Conservation (phyloP, 2,888 invertebrate species). For the Elegia similella region DNA sequence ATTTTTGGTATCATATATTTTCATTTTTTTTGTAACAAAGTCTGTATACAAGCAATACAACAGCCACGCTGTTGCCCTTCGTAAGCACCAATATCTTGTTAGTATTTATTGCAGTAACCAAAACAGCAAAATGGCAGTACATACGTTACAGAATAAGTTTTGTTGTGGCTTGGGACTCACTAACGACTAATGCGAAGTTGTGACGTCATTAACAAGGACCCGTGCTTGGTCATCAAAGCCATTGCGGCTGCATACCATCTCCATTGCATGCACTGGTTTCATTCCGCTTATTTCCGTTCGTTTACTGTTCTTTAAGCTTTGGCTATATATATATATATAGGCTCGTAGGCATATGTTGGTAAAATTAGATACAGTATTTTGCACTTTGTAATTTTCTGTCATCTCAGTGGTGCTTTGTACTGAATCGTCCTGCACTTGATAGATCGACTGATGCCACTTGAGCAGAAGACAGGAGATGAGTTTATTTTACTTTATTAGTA, state of each 20-base stretch:
- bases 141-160: constrained; percentile 56
- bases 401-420: too few species aligned
- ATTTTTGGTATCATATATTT: too few species aligned
- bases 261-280: constrained; percentile 43
- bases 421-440: too few species aligned
- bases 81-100: neutral
- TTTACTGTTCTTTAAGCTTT: constrained; percentile 8
- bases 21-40: too few species aligned
- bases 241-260: constrained; percentile 74
- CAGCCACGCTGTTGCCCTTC: neutral
- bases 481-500: too few species aligned
- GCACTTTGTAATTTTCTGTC: too few species aligned
- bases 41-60: too few species aligned
- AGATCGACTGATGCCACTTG: too few species aligned
- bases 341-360: neutral
- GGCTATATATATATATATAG: too few species aligned
- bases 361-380: neutral
- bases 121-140: constrained; percentile 51
- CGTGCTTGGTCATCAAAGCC: constrained; percentile 58
- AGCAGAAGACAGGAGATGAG: too few species aligned
- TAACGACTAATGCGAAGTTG: constrained; percentile 43
- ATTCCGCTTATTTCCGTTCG: constrained; percentile 26
- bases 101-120: neutral
- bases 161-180: constrained; percentile 78
- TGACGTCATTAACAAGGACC: constrained; percentile 53